These are phyloP conservation scores for Flexamia atlantica DNA, from an alignment of 2,888 invertebrate species.

Conservation along the genomic window DNA sequence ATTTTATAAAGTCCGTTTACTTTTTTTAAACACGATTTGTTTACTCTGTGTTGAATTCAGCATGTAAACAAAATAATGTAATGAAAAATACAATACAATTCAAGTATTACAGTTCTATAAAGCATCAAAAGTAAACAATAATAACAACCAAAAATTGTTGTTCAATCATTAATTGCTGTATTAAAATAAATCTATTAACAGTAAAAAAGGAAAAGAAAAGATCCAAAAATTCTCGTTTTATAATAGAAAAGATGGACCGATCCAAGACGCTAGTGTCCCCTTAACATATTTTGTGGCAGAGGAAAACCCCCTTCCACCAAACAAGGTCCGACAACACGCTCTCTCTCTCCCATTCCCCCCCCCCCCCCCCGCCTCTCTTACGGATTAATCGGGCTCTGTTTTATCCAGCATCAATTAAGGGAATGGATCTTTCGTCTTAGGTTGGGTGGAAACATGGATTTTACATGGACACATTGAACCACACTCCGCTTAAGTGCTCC, in stretches of 20 bases:
- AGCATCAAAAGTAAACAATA: too few species aligned
- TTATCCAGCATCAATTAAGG: conserved; percentile 64
- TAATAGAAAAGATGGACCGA: conserved; percentile 22
- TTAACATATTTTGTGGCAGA: conserved; percentile 32
- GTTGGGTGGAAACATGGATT: conserved; percentile 60
- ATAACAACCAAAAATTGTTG: too few species aligned
- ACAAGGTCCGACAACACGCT: conserved; percentile 38
- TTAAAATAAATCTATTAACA: too few species aligned
- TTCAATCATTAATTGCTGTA: too few species aligned
- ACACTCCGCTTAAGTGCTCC: conserved; percentile 34
- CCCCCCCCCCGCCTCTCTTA: conserved; percentile 11
- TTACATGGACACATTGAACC: conserved; percentile 59
- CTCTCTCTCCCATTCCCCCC: conserved; percentile 12
- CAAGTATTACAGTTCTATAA: too few species aligned
- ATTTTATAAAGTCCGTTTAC: too few species aligned
- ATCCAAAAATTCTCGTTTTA: conserved; percentile 1
- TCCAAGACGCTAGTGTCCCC: conserved; percentile 19
- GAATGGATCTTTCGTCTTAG: conserved; percentile 64
- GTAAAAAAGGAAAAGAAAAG: background rate
- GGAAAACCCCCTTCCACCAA: background rate
- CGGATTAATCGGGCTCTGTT: conserved; percentile 64
- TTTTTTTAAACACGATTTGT: too few species aligned
- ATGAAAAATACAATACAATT: too few species aligned
- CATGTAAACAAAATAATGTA: too few species aligned
- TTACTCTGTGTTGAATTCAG: too few species aligned